A percentile compares a stretch with the other conserved stretches of the same genome.
Evolutionary conservation across 2,888 invertebrate genomes (phyloP).

Genomic region (Orgyia antiqua): DNA sequence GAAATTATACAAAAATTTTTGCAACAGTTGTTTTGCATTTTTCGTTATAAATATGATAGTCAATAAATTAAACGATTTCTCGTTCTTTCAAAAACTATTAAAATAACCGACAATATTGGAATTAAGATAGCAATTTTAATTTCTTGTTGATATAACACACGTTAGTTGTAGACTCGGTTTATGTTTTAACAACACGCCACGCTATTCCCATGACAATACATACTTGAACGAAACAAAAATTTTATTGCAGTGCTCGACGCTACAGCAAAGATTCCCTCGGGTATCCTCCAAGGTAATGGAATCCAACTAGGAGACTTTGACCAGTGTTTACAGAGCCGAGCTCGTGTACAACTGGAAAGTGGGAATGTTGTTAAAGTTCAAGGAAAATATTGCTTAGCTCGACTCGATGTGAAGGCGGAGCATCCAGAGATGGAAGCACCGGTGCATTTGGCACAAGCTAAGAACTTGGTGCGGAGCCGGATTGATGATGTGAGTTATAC

Average conservation of each 20-base stretch:
- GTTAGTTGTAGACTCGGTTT: no score
- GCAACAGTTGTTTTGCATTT: no score
- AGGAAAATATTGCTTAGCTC: constrained; percentile 84
- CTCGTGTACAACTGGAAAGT: constrained; percentile 78
- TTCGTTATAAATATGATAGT: no score
- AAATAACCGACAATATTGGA: no score
- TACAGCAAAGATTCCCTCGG: constrained; percentile 83
- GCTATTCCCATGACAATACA: constrained; percentile 27
- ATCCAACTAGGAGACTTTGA: constrained; percentile 86
- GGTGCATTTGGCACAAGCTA: constrained; percentile 81
- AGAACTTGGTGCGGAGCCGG: constrained; percentile 80
- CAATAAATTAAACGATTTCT: no score
- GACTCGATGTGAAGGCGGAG: constrained; percentile 79
- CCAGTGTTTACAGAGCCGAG: constrained; percentile 80
- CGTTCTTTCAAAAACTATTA: no score
- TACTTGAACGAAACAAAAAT: constrained; percentile 28
- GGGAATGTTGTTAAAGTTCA: constrained; percentile 79
- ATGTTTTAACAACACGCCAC: no score
- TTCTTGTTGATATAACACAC: no score
- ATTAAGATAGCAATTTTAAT: no score
- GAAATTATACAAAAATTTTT: no score
- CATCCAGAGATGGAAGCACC: constrained; percentile 79
- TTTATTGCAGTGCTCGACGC: constrained; percentile 83
- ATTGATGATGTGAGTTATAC: constrained; percentile 78
- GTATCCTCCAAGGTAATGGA: constrained; percentile 82